These are phyloP conservation scores for Deilephila porcellus DNA, from an alignment of 2,888 invertebrate genomes.

Conservation along the genomic window DNA sequence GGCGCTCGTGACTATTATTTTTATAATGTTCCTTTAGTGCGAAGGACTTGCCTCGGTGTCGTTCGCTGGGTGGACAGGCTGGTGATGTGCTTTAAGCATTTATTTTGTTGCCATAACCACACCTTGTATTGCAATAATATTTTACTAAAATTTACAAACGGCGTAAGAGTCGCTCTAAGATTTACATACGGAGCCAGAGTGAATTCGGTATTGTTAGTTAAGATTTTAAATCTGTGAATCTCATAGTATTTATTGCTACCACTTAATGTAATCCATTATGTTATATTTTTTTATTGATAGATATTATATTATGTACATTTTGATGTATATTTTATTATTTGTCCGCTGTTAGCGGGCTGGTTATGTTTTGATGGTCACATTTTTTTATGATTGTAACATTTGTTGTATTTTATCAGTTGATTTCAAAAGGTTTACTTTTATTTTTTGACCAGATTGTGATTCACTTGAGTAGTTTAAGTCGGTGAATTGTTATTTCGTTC, in stretches of 20 bases:
- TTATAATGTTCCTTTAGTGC: slow-evolving; percentile 82
- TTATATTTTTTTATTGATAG: slow-evolving; percentile 81
- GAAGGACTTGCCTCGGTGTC: slow-evolving; percentile 78
- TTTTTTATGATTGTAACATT: slow-evolving; percentile 80
- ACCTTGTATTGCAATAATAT: slow-evolving; percentile 84
- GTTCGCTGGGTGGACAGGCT: slow-evolving; percentile 78
- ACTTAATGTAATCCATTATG: slow-evolving; percentile 82
- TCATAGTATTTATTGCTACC: slow-evolving; percentile 85
- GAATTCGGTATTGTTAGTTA: slow-evolving; percentile 83
- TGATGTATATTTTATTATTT: slow-evolving; percentile 85
- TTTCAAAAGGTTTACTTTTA: slow-evolving; percentile 71
- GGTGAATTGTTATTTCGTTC: slow-evolving; percentile 68
- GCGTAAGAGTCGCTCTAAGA: slow-evolving; percentile 78
- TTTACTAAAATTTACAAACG: slow-evolving; percentile 83
- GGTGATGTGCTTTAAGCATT: slow-evolving; percentile 86
- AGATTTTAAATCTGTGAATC: slow-evolving; percentile 85
- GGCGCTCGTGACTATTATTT: slow-evolving; percentile 72
- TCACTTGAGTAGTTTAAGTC: slow-evolving; percentile 67
- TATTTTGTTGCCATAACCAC: slow-evolving; percentile 86
- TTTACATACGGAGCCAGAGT: slow-evolving; percentile 75
- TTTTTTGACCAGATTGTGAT: slow-evolving; percentile 71
- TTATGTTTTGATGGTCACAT: slow-evolving; percentile 80
- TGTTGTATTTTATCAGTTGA: slow-evolving; percentile 80
- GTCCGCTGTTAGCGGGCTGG: slow-evolving; percentile 73
- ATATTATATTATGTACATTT: slow-evolving; percentile 85